Evolutionary conservation across 1,140 invertebrate species (phyloP).

Genomic region (Himalopsyche phryganea): DNA sequence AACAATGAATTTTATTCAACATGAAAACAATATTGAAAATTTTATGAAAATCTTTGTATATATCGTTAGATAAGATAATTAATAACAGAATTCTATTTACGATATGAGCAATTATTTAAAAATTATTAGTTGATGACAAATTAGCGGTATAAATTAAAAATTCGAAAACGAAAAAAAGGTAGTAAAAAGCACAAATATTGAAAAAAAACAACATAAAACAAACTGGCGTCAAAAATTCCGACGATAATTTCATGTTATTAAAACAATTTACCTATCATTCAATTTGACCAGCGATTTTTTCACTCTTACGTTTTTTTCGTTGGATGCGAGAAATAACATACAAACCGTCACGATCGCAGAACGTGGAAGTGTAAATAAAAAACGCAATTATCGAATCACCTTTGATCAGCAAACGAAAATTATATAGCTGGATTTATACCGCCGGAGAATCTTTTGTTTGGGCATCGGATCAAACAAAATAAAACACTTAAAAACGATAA

Average conservation of each 20-base stretch:
- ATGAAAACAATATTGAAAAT: no score
- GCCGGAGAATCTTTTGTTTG: conserved; percentile 19
- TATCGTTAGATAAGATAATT: no score
- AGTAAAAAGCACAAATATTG: no score
- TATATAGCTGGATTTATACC: conserved; percentile 3
- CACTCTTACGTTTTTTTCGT: conserved; percentile 5
- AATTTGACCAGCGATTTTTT: conserved; percentile 8
- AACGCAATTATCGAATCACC: conserved; percentile 30
- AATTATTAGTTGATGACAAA: no score
- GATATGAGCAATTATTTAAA: no score
- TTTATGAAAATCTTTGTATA: no score
- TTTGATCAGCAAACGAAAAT: conserved; percentile 17
- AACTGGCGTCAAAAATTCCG: conserved; percentile 13
- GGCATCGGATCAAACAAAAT: background rate
- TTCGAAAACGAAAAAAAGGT: no score
- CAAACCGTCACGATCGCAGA: conserved; percentile 26
- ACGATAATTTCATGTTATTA: conserved; percentile 26
- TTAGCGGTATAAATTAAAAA: no score
- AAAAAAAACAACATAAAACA: no score
- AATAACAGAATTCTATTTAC: no score
- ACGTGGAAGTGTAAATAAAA: conserved; percentile 29
- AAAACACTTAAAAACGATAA: background rate
- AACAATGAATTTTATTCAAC: no score
- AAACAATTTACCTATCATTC: conserved; percentile 30
- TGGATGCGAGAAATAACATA: conserved; percentile 5